Evolutionary conservation across 1,140 invertebrate species (phyloP), one percentile per base, ranked within the genome.

Genomic region (Drosophila mauritiana): DNA sequence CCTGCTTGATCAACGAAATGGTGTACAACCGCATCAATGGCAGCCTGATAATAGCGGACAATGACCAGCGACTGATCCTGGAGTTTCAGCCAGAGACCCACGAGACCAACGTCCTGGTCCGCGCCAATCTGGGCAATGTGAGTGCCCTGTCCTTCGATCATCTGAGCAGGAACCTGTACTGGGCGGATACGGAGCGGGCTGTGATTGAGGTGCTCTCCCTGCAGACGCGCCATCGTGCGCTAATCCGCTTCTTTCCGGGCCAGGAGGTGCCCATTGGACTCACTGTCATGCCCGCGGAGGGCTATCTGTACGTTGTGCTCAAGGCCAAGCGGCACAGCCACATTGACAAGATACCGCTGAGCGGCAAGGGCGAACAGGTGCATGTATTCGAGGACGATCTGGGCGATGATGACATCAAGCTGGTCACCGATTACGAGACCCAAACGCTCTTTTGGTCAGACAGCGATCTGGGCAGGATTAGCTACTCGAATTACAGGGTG

Each of bases 281-380:
- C 1, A 94, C 93, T 15, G 68, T 96, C 0, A 90, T 95, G 54
- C 94, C 96, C 22, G 93, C 95, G 61, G 93, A 95, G 79, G 95
- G 95, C 94, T 96, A 94, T n/a, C 94, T 96, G 93, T 94, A 95
- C 59, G 93, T 96, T 0, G 94, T 95, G 0, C 93, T 96, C 12
- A 78, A 91, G 59, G 93, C 93, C 8, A 76, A 65, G 0, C 61
- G 93, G 2, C 83, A 92, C 8, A 93, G 93, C 15, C 93, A 94
- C 36, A 94, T 97, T 15, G 94, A 95, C 76, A 92, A 94, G 20
- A 83, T 94, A 54, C 80, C 93, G 5, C 94, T 95, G 93, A 94
- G 94, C 79, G 95, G 95, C 2, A 80, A 78, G 4, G 93, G 93
- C 0, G 46, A 63, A 0, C 89, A 93, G 54, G 90, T 81, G 3